A percentile compares a stretch with the other conserved stretches of the same genome.
These are phyloP conservation scores for Caenorhabditis imperialis DNA, from an alignment of 2,888 invertebrate genomes.

Conservation along the genomic window DNA sequence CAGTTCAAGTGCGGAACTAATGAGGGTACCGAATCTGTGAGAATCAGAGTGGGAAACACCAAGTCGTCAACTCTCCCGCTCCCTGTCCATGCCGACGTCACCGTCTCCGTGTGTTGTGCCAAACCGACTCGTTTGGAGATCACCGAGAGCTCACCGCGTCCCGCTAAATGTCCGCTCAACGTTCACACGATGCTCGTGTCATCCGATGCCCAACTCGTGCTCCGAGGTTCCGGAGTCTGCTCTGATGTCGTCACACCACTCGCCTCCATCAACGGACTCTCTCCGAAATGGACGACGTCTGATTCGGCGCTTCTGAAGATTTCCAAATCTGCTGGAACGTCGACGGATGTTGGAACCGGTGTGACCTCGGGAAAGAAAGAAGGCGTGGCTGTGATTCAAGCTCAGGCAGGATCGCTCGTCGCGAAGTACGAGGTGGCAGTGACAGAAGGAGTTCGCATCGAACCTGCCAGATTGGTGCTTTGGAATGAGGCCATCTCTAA, in stretches of 20 bases:
- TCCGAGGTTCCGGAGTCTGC: constrained; percentile 60
- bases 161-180: constrained; percentile 63
- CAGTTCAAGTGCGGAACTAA: constrained; percentile 27
- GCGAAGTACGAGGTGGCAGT: constrained; percentile 56
- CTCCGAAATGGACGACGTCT: constrained; percentile 44
- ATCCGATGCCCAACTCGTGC: constrained; percentile 30
- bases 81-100: constrained; percentile 59
- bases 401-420: constrained; percentile 31
- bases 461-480: constrained; percentile 47
- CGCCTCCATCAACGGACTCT: constrained; percentile 55
- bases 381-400: constrained; percentile 36
- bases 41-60: constrained; percentile 66
- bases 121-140: constrained; percentile 64
- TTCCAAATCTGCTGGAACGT: constrained; percentile 5
- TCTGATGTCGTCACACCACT: constrained; percentile 37
- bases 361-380: constrained; percentile 28
- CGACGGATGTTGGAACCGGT: too few species aligned
- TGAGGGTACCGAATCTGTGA: constrained; percentile 32
- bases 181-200: constrained; percentile 54
- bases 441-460: constrained; percentile 46
- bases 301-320: constrained; percentile 30
- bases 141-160: constrained; percentile 21
- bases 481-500: constrained; percentile 68
- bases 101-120: constrained; percentile 66
- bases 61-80: constrained; percentile 62